These are phyloP conservation scores for Lynx canadensis DNA, from an alignment of 2,113 vertebrate species.

Conservation along the genomic window DNA sequence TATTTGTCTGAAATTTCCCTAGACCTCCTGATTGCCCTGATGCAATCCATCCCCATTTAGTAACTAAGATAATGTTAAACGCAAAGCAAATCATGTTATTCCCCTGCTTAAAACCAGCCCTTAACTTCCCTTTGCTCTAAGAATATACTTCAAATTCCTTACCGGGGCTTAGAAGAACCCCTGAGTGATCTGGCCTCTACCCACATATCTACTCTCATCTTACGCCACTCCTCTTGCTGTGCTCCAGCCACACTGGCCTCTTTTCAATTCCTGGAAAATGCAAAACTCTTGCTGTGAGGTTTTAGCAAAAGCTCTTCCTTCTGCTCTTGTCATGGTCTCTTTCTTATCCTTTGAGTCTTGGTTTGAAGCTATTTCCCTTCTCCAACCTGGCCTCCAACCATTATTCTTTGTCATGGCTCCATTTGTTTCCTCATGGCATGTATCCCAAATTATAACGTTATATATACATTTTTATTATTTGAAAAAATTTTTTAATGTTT, in stretches of 20 bases:
- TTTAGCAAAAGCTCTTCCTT: not conserved
- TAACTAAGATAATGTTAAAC: slow-evolving; percentile 3
- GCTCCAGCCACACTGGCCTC: not conserved
- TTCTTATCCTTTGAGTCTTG: not conserved
- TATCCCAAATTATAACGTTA: not conserved
- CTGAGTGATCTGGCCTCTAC: not conserved
- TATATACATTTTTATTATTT: not conserved
- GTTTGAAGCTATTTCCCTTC: not conserved
- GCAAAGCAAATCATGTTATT: slow-evolving; percentile 1
- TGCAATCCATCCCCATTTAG: not conserved
- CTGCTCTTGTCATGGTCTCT: not conserved
- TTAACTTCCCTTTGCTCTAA: not conserved
- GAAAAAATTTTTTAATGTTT: too few species aligned
- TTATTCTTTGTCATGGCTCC: not conserved
- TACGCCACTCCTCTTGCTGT: not conserved
- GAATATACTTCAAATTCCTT: slow-evolving; percentile 22
- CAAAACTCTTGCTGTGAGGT: not conserved
- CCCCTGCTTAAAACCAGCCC: slow-evolving; percentile 15
- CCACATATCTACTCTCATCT: not conserved
- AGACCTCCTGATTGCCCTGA: not conserved
- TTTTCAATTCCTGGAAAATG: slow-evolving; percentile 2
- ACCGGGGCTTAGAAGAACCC: not conserved
- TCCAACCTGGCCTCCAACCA: not conserved
- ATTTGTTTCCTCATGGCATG: not conserved
- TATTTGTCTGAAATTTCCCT: not conserved